These are phyloP conservation scores for Erpornis zantholeuca DNA, from an alignment of 2,113 vertebrate species.

Conservation along the genomic window DNA sequence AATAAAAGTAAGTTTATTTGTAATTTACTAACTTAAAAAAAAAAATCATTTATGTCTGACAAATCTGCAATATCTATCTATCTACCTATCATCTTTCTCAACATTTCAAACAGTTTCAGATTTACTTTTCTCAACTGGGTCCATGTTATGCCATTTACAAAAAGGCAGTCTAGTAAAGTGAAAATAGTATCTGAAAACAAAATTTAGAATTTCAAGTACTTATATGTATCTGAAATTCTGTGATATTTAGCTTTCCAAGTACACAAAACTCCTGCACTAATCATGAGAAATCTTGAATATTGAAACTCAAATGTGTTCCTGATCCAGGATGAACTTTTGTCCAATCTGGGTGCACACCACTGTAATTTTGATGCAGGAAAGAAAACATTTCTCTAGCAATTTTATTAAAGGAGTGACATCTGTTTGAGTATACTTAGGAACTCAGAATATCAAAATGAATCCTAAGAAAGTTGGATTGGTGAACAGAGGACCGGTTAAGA, in stretches of 20 bases:
- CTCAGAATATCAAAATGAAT: neutral
- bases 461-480: neutral
- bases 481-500: neutral
- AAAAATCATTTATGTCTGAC: neutral
- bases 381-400: neutral
- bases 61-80: neutral
- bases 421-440: neutral
- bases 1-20: neutral
- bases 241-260: neutral
- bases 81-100: neutral
- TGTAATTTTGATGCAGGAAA: neutral
- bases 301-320: neutral
- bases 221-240: neutral
- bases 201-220: neutral
- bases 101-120: neutral
- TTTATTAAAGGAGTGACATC: neutral
- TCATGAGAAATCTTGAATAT: neutral
- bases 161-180: neutral
- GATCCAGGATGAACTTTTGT: neutral
- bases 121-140: neutral
- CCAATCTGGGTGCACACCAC: neutral
- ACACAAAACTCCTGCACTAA: neutral
- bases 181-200: neutral
- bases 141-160: rapidly evolving
- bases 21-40: neutral